Evolutionary conservation across 2,888 invertebrate species (phyloP), one percentile per base, ranked within the genome.

Genomic region (Agrochola lota): DNA sequence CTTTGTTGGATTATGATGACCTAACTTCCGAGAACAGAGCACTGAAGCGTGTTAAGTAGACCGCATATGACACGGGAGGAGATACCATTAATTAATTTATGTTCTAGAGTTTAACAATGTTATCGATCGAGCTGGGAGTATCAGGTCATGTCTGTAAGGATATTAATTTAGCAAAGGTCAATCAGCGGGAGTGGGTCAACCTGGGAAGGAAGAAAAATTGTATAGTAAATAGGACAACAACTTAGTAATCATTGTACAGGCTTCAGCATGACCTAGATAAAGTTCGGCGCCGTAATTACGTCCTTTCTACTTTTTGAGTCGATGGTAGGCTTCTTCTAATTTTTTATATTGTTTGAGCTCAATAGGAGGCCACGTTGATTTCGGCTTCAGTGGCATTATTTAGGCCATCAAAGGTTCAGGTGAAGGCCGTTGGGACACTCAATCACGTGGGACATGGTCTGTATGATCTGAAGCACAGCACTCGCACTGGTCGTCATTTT

Each of bases 31-130:
- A 79, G 84, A 86, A 86, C 15, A 52, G 68, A 35, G n/a, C 55
- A 49, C 30, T 40, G 66, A 20, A 72, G 70, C 81, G 72, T 81
- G n/a, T 81, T 74, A 80, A 77, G 76, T 80, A 83, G 71, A 85
- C 79, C 81, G 86, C 85, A 20, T 77, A 80, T 84, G 86, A 86
- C 87, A 86, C 66, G 43, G 78, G 57, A 78, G 70, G 59, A 78
- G 86, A 85, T 87, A 85, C 77, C 71, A 49, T 80, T 87, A 85
- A 87, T 87, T 78, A 87, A 87, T 87, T 87, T 87, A 87, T 84
- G 86, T 84, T 78, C 80, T 46, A 59, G 78, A 85, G 88, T 84
- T 81, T 87, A 87, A 87, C 88, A 77, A 87, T 87, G 88, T 87
- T 87, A 87, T 85, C 88, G 83, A 87, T 77, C 79, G 74, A 70